Percentiles rank a stretch among this genome's conserved stretches.
Evolutionary conservation across 2,113 vertebrate genomes (phyloP).

Genomic region (Petroica traversi): DNA sequence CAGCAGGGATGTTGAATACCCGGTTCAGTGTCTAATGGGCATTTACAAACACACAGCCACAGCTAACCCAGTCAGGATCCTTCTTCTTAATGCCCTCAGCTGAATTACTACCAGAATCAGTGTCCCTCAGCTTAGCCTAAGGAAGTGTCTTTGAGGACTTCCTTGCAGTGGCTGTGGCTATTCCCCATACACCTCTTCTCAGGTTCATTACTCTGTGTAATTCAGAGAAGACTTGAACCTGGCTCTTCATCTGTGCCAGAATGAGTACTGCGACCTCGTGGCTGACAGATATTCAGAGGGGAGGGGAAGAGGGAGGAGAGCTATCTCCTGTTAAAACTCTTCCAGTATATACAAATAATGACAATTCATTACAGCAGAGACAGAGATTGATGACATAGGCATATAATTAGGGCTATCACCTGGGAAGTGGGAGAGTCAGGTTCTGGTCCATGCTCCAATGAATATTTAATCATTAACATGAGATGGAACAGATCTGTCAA

Average conservation of each 20-base stretch:
- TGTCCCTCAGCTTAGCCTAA: background rate
- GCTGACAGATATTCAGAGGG: background rate
- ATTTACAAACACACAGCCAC: background rate
- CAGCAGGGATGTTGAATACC: background rate
- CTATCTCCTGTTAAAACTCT: constrained; percentile 36
- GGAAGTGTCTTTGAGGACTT: background rate
- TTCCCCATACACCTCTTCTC: background rate
- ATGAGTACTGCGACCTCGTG: background rate
- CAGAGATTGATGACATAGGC: constrained; percentile 62
- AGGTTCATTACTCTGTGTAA: background rate
- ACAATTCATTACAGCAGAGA: constrained; percentile 58
- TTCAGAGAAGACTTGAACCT: background rate
- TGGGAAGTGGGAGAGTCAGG: constrained; percentile 57
- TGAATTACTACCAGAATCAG: background rate
- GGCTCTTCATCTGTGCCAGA: background rate
- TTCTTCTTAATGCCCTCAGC: background rate
- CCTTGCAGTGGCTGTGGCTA: background rate
- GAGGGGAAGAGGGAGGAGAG: background rate
- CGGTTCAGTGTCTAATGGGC: background rate
- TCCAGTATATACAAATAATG: constrained; percentile 51
- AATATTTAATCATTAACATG: constrained; percentile 69
- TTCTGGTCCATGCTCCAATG: constrained; percentile 62
- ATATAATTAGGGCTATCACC: constrained; percentile 64
- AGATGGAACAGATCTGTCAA: constrained; percentile 60
- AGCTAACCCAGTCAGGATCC: background rate